Evolutionary conservation across 2,797 vertebrate genomes (phyloP).

Genomic region (Denticeps clupeoides): DNA sequence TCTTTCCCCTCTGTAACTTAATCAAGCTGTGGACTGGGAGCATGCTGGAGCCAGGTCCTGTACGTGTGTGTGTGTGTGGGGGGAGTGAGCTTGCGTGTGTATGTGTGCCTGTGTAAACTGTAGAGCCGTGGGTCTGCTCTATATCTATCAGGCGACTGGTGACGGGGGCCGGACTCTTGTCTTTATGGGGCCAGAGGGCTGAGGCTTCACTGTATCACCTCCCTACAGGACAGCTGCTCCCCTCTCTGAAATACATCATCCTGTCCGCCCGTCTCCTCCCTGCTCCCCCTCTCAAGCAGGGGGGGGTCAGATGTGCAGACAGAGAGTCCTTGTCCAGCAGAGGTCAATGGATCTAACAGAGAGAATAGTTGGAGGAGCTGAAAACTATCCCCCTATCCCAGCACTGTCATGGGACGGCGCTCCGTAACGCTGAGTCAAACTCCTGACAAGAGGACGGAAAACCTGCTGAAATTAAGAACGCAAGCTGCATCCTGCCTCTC

Average conservation of each 20-base stretch:
- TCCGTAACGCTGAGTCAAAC: slow-evolving; percentile 26
- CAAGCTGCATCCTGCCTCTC: slow-evolving; percentile 13
- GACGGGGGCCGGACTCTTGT: slow-evolving; percentile 23
- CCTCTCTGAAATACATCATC: slow-evolving; percentile 32
- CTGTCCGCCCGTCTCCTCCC: slow-evolving; percentile 28
- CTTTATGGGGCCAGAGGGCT: slow-evolving; percentile 24
- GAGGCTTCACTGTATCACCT: slow-evolving; percentile 21
- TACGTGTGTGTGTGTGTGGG: slow-evolving; percentile 14
- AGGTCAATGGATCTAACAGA: slow-evolving; percentile 62
- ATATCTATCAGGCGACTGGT: slow-evolving; percentile 18
- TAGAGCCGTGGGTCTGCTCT: slow-evolving; percentile 18
- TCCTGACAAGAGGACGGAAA: slow-evolving; percentile 31
- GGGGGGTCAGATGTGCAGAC: slow-evolving; percentile 51
- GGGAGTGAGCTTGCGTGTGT: slow-evolving; percentile 8
- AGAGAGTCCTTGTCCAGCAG: slow-evolving; percentile 54
- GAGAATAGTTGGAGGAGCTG: slow-evolving; percentile 27
- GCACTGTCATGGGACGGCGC: slow-evolving; percentile 24
- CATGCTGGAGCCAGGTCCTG: slow-evolving; percentile 12
- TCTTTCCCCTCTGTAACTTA: slow-evolving; percentile 32
- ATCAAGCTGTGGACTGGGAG: slow-evolving; percentile 24
- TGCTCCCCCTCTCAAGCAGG: slow-evolving; percentile 18
- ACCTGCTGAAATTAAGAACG: slow-evolving; percentile 36
- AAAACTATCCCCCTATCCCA: slow-evolving; percentile 23
- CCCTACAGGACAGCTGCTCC: slow-evolving; percentile 31
- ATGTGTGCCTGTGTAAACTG: slow-evolving; percentile 9